These are phyloP conservation scores for Drosophila barbarae DNA, from an alignment of 2,888 invertebrate species.

Conservation along the genomic window DNA sequence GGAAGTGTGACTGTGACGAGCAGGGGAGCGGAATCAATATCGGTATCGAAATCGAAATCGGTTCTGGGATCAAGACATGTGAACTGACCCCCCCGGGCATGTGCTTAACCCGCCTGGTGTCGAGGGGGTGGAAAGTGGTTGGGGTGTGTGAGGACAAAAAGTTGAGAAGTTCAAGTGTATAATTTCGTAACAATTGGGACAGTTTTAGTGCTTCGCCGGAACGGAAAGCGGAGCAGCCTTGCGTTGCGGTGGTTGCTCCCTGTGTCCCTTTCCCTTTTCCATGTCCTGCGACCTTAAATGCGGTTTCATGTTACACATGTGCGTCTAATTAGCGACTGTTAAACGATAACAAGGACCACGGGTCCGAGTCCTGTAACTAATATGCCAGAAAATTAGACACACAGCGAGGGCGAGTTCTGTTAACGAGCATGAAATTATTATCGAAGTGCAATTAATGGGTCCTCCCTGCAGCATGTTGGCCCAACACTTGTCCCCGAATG, in stretches of 20 bases:
- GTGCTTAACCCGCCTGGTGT: constrained; percentile 32
- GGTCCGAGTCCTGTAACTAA: constrained; percentile 30
- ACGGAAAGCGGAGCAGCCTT: constrained; percentile 35
- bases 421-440: constrained; percentile 78
- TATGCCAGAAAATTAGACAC: constrained; percentile 35
- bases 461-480: constrained; percentile 53
- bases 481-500: constrained; percentile 58
- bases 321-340: constrained; percentile 77
- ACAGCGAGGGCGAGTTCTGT: constrained; percentile 31
- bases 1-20: constrained; percentile 37
- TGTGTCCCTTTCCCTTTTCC: constrained; percentile 4
- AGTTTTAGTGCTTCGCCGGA: constrained; percentile 72
- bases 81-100: constrained; percentile 25
- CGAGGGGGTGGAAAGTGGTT: constrained; percentile 22
- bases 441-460: constrained; percentile 70
- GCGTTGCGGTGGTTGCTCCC: constrained; percentile 28
- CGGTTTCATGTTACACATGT: constrained; percentile 77
- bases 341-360: constrained; percentile 51
- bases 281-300: constrained; percentile 61
- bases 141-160: constrained; percentile 27
- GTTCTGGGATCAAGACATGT: constrained; percentile 17
- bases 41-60: not conserved
- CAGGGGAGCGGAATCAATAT: not conserved
- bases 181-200: constrained; percentile 73
- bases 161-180: constrained; percentile 74